Conservation (phyloP, 2,113 vertebrate species). For the Syngnathus floridae region DNA sequence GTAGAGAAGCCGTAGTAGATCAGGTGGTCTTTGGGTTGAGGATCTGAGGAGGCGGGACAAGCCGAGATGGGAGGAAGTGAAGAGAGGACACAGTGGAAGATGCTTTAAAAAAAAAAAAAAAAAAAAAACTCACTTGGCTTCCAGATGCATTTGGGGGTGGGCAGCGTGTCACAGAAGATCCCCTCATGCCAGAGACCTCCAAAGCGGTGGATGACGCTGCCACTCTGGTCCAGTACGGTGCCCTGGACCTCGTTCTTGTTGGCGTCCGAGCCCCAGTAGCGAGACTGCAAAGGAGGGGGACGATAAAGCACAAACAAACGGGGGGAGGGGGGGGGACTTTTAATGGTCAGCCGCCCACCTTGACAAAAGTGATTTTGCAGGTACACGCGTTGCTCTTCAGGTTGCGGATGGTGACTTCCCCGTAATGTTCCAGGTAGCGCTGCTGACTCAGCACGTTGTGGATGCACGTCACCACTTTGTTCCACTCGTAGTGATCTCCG, state of each 20-base stretch:
- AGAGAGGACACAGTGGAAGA: slow-evolving; percentile 4
- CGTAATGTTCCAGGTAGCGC: slow-evolving; percentile 88
- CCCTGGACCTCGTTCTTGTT: slow-evolving; percentile 86
- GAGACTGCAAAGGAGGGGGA: slow-evolving; percentile 63
- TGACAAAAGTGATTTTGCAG: slow-evolving; percentile 88
- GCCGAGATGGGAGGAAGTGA: slow-evolving; percentile 7
- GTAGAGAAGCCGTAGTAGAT: slow-evolving; percentile 84
- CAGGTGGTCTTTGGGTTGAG: slow-evolving; percentile 77
- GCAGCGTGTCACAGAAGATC: slow-evolving; percentile 79
- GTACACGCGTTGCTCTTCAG: slow-evolving; percentile 75
- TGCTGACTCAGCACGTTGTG: slow-evolving; percentile 89
- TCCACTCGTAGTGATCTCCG: slow-evolving; percentile 91
- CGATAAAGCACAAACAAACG: too few relatives aligned
- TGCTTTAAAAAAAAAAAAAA: background rate
- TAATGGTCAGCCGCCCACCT: slow-evolving; percentile 60
- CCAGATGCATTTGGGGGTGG: slow-evolving; percentile 81
- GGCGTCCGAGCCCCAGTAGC: slow-evolving; percentile 78
- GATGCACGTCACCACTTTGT: slow-evolving; percentile 90
- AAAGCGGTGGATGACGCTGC: slow-evolving; percentile 80
- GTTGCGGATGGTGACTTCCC: slow-evolving; percentile 85
- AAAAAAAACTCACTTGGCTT: slow-evolving; percentile 77
- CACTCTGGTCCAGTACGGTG: slow-evolving; percentile 74
- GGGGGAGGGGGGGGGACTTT: background rate
- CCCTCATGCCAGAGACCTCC: slow-evolving; percentile 88
- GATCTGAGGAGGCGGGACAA: slow-evolving; percentile 40